phyloP scores from a whole-genome alignment of 2,113 vertebrate genomes.

The Istiophorus platypterus region DNA sequence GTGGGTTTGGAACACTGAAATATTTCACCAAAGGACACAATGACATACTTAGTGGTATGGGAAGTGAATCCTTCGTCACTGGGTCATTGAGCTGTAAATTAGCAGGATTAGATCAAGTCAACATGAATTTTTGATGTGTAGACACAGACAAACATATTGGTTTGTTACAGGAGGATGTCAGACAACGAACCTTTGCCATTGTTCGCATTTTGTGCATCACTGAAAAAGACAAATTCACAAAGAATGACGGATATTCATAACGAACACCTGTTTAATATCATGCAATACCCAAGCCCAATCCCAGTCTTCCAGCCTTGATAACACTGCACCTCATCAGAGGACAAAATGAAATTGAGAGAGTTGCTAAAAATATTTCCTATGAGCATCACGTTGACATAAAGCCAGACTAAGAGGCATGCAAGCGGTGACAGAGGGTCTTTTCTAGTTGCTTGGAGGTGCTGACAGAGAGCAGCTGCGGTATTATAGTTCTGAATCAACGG shows the following conservation, averaged over 20 bases:
- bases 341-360: conserved; percentile 41
- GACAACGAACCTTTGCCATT: too few relatives aligned
- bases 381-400: conserved; percentile 45
- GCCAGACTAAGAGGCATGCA: conserved; percentile 40
- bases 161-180: conserved; percentile 23
- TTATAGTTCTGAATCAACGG: conserved; percentile 67
- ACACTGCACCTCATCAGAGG: conserved; percentile 24
- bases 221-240: not conserved
- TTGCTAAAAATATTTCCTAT: conserved; percentile 58
- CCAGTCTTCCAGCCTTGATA: not conserved
- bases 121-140: too few relatives aligned
- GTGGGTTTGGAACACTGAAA: not conserved
- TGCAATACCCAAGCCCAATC: not conserved
- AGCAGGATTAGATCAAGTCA: not conserved
- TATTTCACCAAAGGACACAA: not conserved
- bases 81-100: not conserved
- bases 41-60: too few relatives aligned
- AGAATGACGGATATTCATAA: not conserved
- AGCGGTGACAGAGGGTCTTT: conserved; percentile 64
- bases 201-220: not conserved
- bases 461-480: conserved; percentile 76
- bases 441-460: conserved; percentile 63
- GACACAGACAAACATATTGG: too few relatives aligned
- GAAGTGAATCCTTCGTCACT: too few relatives aligned
- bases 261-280: not conserved